Percentiles rank a stretch among this genome's conserved stretches.
These are phyloP conservation scores for Hemiscyllium ocellatum DNA, from an alignment of 2,113 vertebrate species.

Conservation along the genomic window DNA sequence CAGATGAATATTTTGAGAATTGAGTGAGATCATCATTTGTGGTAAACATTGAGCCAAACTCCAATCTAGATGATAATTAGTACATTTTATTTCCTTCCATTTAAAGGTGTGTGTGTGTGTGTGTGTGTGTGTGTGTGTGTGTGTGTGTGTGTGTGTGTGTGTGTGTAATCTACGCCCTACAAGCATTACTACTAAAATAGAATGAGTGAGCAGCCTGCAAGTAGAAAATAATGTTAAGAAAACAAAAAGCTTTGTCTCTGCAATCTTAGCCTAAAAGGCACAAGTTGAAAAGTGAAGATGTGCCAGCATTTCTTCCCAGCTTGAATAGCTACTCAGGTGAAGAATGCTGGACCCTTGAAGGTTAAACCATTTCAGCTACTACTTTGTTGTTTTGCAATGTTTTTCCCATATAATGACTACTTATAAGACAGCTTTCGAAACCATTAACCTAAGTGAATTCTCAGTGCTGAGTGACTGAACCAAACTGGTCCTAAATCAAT, in stretches of 20 bases:
- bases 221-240: neutral
- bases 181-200: neutral
- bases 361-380: neutral
- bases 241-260: neutral
- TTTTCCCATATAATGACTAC: neutral
- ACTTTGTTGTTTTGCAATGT: neutral
- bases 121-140: no score
- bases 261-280: neutral
- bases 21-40: neutral
- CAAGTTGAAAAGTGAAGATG: neutral
- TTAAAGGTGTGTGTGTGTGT: no score
- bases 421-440: neutral
- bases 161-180: neutral
- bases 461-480: neutral
- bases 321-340: neutral
- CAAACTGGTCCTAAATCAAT: neutral
- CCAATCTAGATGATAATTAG: neutral
- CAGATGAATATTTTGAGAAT: neutral
- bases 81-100: neutral
- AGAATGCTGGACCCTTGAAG: neutral
- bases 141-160: no score
- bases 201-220: neutral
- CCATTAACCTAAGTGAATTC: neutral
- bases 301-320: neutral
- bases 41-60: neutral